Evolutionary conservation across 1,140 invertebrate genomes (phyloP).

Genomic region (Apis florea): DNA sequence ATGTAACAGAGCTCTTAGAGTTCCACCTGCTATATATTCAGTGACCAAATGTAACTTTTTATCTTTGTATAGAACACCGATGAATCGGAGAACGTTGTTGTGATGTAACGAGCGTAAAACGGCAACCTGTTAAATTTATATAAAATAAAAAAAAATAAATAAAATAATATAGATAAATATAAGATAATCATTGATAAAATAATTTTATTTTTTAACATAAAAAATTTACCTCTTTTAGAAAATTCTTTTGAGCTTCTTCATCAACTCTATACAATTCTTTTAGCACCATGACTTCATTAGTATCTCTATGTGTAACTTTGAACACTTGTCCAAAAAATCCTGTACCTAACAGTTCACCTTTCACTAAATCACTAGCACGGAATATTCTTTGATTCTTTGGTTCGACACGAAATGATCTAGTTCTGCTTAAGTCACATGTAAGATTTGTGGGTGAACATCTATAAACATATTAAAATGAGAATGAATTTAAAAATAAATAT

Average conservation of each 20-base stretch:
- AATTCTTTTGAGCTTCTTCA: constrained; percentile 96
- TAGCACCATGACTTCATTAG: constrained; percentile 96
- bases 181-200: not conserved
- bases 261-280: constrained; percentile 96
- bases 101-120: constrained; percentile 93
- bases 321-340: constrained; percentile 96
- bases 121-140: constrained; percentile 84
- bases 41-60: constrained; percentile 94
- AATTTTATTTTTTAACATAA: not conserved
- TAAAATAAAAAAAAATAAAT: constrained; percentile 1
- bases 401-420: constrained; percentile 93
- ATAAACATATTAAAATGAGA: constrained; percentile 51
- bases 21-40: constrained; percentile 95
- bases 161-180: not conserved
- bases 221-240: constrained; percentile 91
- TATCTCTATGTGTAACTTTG: constrained; percentile 94
- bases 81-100: constrained; percentile 94
- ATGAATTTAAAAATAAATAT: not conserved
- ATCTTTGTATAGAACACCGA: constrained; percentile 96
- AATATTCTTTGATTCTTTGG: constrained; percentile 92
- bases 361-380: constrained; percentile 92
- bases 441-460: constrained; percentile 76
- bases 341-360: constrained; percentile 93
- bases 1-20: constrained; percentile 91
- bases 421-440: constrained; percentile 88